These are phyloP conservation scores for Astur gentilis DNA, from an alignment of 2,113 vertebrate genomes.

Conservation along the genomic window DNA sequence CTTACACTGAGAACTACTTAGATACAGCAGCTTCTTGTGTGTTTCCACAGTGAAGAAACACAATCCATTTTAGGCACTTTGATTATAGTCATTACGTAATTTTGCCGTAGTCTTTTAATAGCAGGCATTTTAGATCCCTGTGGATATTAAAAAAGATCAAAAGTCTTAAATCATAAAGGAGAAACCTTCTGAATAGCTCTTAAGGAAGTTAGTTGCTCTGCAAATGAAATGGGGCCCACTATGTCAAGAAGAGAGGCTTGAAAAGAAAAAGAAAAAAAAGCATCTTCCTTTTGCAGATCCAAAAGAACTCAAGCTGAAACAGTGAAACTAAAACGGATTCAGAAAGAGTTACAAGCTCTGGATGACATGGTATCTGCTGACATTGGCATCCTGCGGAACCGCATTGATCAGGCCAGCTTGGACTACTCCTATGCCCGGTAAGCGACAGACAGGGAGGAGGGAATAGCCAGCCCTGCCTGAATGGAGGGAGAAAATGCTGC, in stretches of 20 bases:
- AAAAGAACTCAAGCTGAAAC: conserved; percentile 92
- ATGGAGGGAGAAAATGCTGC: not conserved
- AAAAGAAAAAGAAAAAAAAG: not conserved
- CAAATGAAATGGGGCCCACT: not conserved
- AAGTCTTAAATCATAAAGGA: not conserved
- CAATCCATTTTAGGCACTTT: conserved; percentile 54
- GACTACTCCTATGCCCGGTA: conserved; percentile 88
- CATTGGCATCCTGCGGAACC: conserved; percentile 87
- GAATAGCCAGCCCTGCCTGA: not conserved
- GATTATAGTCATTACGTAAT: conserved; percentile 57
- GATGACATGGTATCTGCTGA: conserved; percentile 94
- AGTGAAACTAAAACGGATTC: conserved; percentile 89
- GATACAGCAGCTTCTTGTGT: conserved; percentile 59
- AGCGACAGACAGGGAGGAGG: not conserved
- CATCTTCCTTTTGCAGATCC: conserved; percentile 75
- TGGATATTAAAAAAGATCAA: conserved; percentile 38
- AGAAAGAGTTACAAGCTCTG: conserved; percentile 90
- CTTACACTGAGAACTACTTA: conserved; percentile 27
- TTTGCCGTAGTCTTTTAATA: conserved; percentile 34
- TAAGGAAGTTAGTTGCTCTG: not conserved
- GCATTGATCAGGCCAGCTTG: conserved; percentile 90
- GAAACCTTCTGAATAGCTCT: not conserved
- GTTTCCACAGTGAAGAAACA: conserved; percentile 53
- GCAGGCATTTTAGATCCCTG: conserved; percentile 40
- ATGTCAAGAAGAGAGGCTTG: not conserved